Evolutionary conservation across 1,140 invertebrate species (phyloP).

Genomic region (Drosophila tristis): DNA sequence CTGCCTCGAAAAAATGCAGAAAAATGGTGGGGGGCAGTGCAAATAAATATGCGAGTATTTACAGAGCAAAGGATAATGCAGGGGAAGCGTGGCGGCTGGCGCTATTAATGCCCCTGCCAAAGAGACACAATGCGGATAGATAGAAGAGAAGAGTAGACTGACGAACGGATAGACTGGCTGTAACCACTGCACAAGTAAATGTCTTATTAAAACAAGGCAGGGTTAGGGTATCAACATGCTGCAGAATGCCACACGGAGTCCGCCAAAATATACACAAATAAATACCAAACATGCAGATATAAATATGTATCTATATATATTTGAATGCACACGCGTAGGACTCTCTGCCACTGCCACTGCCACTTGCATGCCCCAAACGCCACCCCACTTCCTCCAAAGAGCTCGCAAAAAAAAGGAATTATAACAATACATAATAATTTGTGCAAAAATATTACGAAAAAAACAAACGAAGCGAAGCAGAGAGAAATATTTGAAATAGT

Average conservation of each 20-base stretch:
- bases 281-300: slow-evolving; percentile 14
- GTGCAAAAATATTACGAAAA: slow-evolving; percentile 71
- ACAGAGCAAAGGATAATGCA: too few species aligned
- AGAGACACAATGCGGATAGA: too few species aligned
- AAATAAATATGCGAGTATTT: slow-evolving; percentile 15
- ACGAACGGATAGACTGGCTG: too few species aligned
- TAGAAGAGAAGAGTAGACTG: too few species aligned
- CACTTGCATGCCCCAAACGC: slow-evolving; percentile 4
- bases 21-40: slow-evolving; percentile 1
- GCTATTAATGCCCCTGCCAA: too few species aligned
- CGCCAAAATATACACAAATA: too few species aligned
- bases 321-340: slow-evolving; percentile 56
- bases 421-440: slow-evolving; percentile 81
- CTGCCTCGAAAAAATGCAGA: slow-evolving; percentile 1
- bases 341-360: slow-evolving; percentile 1
- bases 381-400: slow-evolving; percentile 6
- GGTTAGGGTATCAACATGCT: too few species aligned
- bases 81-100: too few species aligned
- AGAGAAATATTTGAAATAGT: slow-evolving; percentile 69
- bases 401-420: slow-evolving; percentile 47
- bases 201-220: too few species aligned
- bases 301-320: slow-evolving; percentile 3
- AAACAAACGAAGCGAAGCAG: slow-evolving; percentile 6
- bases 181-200: too few species aligned
- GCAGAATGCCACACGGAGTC: too few species aligned